Conservation (phyloP, 2,797 vertebrate species). For the Bufotes viridis region DNA sequence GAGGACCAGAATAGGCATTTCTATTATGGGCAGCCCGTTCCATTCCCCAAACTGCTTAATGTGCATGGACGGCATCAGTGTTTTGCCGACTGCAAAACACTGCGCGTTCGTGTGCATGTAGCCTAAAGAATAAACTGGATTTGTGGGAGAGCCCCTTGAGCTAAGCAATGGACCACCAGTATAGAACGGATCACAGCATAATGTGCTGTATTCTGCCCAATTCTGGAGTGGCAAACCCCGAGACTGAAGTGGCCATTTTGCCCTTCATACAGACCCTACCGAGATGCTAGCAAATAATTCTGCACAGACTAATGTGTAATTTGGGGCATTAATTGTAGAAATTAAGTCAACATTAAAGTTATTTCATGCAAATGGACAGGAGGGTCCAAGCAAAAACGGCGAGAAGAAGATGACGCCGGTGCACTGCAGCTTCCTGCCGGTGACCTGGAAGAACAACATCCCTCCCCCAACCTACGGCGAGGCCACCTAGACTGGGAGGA, state of each 20-base stretch:
- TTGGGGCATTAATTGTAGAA: not conserved
- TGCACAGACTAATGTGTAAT: not conserved
- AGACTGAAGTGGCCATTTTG: not conserved
- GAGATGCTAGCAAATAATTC: not conserved
- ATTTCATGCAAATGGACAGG: not conserved
- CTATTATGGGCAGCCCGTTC: too few species aligned
- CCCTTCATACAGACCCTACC: not conserved
- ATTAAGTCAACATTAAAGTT: not conserved
- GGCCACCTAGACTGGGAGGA: constrained; percentile 13
- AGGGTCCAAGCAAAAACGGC: not conserved
- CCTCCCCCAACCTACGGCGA: not conserved
- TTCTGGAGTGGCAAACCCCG: not conserved
- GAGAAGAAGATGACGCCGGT: not conserved
- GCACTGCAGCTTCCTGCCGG: not conserved
- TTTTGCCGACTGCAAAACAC: too few species aligned
- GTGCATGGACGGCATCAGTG: too few species aligned
- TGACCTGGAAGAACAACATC: not conserved
- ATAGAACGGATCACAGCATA: too few species aligned
- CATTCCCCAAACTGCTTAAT: too few species aligned
- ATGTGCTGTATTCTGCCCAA: not conserved
- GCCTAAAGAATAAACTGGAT: too few species aligned
- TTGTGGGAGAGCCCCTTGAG: too few species aligned
- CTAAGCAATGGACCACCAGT: too few species aligned
- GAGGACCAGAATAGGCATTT: too few species aligned
- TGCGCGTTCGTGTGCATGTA: too few species aligned